phyloP scores from a whole-genome alignment of 2,797 vertebrate genomes.

The Hemibagrus guttatus region DNA sequence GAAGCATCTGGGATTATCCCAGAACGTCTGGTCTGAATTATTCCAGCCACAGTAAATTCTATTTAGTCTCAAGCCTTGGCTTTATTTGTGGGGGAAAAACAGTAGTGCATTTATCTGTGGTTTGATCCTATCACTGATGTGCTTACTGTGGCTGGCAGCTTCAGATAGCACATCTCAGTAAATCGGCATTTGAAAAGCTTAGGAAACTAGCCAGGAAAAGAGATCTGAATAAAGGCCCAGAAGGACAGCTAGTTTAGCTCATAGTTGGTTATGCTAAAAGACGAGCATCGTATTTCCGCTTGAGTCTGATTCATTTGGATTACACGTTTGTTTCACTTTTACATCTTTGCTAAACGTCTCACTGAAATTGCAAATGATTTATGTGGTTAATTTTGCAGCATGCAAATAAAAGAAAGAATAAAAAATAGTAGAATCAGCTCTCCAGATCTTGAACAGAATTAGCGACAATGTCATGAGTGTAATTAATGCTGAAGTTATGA shows the following conservation, averaged over 20 bases:
- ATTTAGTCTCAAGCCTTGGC: neutral
- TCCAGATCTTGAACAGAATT: neutral
- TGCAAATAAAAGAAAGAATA: neutral
- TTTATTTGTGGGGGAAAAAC: neutral
- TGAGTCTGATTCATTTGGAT: conserved; percentile 8
- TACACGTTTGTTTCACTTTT: neutral
- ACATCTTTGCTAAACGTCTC: neutral
- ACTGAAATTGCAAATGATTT: neutral
- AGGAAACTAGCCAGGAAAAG: neutral
- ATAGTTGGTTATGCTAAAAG: neutral
- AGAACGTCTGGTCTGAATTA: neutral
- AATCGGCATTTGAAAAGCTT: neutral
- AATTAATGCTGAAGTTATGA: neutral
- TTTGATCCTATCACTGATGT: conserved; percentile 3
- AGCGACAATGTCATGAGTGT: neutral
- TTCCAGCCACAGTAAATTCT: neutral
- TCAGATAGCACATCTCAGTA: conserved; percentile 1
- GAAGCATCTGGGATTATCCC: neutral
- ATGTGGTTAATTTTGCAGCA: neutral
- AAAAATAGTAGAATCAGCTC: no score
- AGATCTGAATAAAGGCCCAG: neutral
- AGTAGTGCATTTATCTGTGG: neutral
- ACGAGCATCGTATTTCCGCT: neutral
- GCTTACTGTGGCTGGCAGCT: neutral
- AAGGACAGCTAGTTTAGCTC: neutral